Evolutionary conservation across 1,140 invertebrate species (phyloP).

Genomic region (Apis mellifera): DNA sequence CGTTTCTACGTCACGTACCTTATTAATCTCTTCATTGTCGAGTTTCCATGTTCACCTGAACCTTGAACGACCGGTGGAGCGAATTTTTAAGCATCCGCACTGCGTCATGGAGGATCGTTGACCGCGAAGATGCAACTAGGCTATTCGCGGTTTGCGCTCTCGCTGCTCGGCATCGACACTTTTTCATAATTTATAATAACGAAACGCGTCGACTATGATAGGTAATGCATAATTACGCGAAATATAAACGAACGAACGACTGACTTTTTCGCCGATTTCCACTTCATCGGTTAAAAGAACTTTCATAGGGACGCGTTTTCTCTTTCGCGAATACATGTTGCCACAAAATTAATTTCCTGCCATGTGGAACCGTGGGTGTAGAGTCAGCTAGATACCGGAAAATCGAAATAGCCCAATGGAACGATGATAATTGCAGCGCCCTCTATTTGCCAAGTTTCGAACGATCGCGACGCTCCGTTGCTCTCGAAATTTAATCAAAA

Average conservation of each 20-base stretch:
- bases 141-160: slow-evolving; percentile 31
- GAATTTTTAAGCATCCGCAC: slow-evolving; percentile 53
- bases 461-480: not conserved
- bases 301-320: no score
- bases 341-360: slow-evolving; percentile 19
- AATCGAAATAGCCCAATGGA: not conserved
- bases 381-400: not conserved
- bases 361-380: not conserved
- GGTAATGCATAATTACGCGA: no score
- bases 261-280: slow-evolving; percentile 18
- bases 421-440: not conserved
- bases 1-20: not conserved
- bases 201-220: not conserved
- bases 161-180: not conserved
- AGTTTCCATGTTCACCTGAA: not conserved
- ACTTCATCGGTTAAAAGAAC: not conserved
- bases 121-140: slow-evolving; percentile 47
- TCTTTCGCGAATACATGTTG: not conserved
- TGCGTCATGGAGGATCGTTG: slow-evolving; percentile 45
- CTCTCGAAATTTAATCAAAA: not conserved
- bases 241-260: no score
- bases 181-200: slow-evolving; percentile 37
- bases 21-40: no score
- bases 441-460: not conserved
- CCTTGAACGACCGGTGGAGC: slow-evolving; percentile 3